A percentile compares a stretch with the other conserved stretches of the same genome.
Evolutionary conservation across 2,888 invertebrate genomes (phyloP).

Genomic region (Tetranychus piercei): DNA sequence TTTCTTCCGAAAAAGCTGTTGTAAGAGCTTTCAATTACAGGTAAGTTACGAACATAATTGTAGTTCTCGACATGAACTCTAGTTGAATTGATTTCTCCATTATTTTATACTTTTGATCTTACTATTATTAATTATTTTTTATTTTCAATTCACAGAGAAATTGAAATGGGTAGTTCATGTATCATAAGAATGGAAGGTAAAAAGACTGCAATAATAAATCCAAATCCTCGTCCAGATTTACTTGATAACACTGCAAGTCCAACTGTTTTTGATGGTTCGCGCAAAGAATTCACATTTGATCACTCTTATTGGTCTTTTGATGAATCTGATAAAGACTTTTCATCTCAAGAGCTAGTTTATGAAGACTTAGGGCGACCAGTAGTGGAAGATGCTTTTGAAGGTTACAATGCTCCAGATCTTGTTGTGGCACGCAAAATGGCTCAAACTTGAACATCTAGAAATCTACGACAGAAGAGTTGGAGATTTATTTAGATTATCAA

Average conservation of each 20-base stretch:
- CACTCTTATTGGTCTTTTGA: slow-evolving; percentile 73
- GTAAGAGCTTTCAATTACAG: slow-evolving; percentile 84
- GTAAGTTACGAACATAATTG: background rate
- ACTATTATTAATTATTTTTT: background rate
- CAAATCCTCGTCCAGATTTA: slow-evolving; percentile 35
- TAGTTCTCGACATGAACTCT: background rate
- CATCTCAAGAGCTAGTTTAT: slow-evolving; percentile 59
- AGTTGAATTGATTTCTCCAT: background rate
- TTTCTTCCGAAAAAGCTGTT: slow-evolving; percentile 82
- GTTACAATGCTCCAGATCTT: slow-evolving; percentile 65
- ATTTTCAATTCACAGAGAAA: slow-evolving; percentile 44
- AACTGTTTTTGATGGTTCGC: slow-evolving; percentile 28
- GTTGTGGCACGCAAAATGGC: slow-evolving; percentile 55
- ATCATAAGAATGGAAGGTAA: slow-evolving; percentile 71
- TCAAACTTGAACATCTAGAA: slow-evolving; percentile 66
- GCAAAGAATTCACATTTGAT: slow-evolving; percentile 72
- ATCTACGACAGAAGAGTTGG: slow-evolving; percentile 65
- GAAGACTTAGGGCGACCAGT: slow-evolving; percentile 42
- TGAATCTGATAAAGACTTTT: slow-evolving; percentile 47
- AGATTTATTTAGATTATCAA: slow-evolving; percentile 34
- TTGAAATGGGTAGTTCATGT: slow-evolving; percentile 58
- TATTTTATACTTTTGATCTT: background rate
- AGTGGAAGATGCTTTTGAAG: slow-evolving; percentile 58
- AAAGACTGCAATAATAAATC: slow-evolving; percentile 55
- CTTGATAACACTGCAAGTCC: background rate